A percentile compares a stretch with the other conserved stretches of the same genome.
phyloP scores from a whole-genome alignment of 2,888 invertebrate genomes.

The Hesperia comma region DNA sequence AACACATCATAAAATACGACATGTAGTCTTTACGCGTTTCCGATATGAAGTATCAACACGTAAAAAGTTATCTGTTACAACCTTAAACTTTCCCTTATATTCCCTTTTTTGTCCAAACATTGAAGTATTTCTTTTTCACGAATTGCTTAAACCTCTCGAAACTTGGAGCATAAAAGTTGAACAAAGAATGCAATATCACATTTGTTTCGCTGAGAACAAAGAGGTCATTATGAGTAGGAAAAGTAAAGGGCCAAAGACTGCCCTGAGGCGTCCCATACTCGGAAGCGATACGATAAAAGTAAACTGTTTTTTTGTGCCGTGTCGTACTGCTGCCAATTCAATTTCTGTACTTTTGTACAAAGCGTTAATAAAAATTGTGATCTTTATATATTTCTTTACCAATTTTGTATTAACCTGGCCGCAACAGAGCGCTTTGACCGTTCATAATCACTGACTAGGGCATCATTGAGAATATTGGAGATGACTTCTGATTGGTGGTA shows the following conservation, averaged over 20 bases:
- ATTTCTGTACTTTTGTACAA: not conserved
- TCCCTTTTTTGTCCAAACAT: not conserved
- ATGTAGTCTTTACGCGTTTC: not conserved
- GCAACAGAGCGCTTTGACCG: too few relatives aligned
- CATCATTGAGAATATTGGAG: too few relatives aligned
- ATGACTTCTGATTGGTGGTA: too few relatives aligned
- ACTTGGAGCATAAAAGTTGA: slow-evolving; percentile 19
- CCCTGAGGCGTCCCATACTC: slow-evolving; percentile 20
- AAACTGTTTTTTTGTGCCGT: slow-evolving; percentile 4
- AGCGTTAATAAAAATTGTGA: too few relatives aligned
- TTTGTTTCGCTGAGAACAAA: slow-evolving; percentile 29
- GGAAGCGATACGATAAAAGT: slow-evolving; percentile 20
- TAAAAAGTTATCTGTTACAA: not conserved
- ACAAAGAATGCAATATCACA: slow-evolving; percentile 32
- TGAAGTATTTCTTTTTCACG: slow-evolving; percentile 17
- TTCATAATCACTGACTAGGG: too few relatives aligned
- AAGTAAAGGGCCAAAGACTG: slow-evolving; percentile 32
- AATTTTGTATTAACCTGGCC: too few relatives aligned
- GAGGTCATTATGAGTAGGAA: slow-evolving; percentile 26
- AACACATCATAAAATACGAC: too few relatives aligned
- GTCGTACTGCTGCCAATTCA: not conserved
- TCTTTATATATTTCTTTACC: too few relatives aligned
- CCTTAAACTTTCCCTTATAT: not conserved
- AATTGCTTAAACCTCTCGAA: slow-evolving; percentile 22
- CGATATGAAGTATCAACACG: not conserved